Evolutionary conservation across 2,888 invertebrate species (phyloP).

Genomic region (Caenorhabditis sulstoni): DNA sequence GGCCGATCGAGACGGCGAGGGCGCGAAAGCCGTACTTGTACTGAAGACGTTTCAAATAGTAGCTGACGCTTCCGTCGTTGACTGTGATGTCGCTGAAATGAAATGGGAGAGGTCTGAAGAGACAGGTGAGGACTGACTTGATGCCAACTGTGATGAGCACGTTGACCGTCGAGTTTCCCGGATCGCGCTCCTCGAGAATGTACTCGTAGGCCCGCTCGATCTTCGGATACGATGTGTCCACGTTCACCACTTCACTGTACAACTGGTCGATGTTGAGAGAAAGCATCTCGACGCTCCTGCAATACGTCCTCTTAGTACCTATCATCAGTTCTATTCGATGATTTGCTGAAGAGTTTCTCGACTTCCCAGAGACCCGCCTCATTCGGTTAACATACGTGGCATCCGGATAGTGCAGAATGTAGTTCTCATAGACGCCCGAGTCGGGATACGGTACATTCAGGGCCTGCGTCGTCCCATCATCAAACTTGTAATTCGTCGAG

Average conservation of each 20-base stretch:
- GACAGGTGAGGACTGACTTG: constrained; percentile 28
- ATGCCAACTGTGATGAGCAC: constrained; percentile 49
- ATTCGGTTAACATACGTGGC: constrained; percentile 32
- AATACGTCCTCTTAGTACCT: no score
- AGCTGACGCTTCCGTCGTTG: not conserved
- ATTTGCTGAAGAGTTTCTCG: no score
- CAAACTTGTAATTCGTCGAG: constrained; percentile 23
- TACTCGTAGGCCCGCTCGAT: constrained; percentile 37
- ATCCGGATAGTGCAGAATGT: constrained; percentile 39
- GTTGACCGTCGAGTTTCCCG: constrained; percentile 15
- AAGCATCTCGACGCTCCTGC: constrained; percentile 31
- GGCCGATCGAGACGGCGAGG: constrained; percentile 12
- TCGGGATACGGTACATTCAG: constrained; percentile 53
- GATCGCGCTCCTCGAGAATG: constrained; percentile 35
- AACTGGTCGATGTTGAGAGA: constrained; percentile 33
- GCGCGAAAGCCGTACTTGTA: constrained; percentile 1
- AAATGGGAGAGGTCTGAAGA: not conserved
- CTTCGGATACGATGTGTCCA: not conserved
- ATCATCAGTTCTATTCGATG: no score
- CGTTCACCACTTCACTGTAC: constrained; percentile 9
- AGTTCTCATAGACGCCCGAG: constrained; percentile 32
- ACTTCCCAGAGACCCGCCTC: no score
- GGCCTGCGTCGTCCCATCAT: constrained; percentile 37
- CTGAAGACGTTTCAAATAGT: constrained; percentile 10
- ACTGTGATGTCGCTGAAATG: not conserved